Conservation (phyloP, 2,113 vertebrate genomes). For the Acanthisitta chloris region DNA sequence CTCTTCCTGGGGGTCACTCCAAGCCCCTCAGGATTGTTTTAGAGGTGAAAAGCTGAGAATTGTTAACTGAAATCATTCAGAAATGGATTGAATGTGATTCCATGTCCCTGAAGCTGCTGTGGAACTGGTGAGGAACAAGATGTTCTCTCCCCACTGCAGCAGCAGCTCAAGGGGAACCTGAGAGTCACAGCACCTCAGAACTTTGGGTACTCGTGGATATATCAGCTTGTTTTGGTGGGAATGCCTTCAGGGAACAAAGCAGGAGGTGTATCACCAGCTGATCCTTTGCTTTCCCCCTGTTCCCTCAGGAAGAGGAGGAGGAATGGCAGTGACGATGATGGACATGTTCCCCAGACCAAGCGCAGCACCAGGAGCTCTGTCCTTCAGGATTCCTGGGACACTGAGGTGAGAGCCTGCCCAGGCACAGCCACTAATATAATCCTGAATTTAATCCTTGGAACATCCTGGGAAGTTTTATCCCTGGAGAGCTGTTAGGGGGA, state of each 20-base stretch:
- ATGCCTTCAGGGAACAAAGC: not conserved
- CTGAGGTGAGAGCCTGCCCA: constrained; percentile 81
- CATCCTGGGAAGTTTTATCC: not conserved
- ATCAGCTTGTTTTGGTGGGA: too few species aligned
- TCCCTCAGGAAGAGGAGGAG: constrained; percentile 87
- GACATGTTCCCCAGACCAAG: constrained; percentile 85
- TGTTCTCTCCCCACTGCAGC: not conserved
- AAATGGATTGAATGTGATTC: not conserved
- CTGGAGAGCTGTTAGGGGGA: not conserved
- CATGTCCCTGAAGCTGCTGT: rapidly evolving
- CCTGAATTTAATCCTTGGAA: not conserved
- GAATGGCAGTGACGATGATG: constrained; percentile 82
- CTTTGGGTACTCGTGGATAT: not conserved
- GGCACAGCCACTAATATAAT: rapidly evolving
- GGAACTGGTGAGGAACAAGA: not conserved
- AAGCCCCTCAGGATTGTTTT: not conserved
- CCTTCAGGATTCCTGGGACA: constrained; percentile 91
- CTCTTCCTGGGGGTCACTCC: not conserved
- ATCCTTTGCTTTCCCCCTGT: rapidly evolving
- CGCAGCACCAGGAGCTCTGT: constrained; percentile 78
- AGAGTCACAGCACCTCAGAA: not conserved
- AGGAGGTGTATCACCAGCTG: rapidly evolving
- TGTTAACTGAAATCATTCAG: not conserved
- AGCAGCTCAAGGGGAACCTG: not conserved
- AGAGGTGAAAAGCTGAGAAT: not conserved